Evolutionary conservation across 2,797 vertebrate species (phyloP), one percentile per base, ranked within the genome.

Genomic region (Acropternis orthonyx): DNA sequence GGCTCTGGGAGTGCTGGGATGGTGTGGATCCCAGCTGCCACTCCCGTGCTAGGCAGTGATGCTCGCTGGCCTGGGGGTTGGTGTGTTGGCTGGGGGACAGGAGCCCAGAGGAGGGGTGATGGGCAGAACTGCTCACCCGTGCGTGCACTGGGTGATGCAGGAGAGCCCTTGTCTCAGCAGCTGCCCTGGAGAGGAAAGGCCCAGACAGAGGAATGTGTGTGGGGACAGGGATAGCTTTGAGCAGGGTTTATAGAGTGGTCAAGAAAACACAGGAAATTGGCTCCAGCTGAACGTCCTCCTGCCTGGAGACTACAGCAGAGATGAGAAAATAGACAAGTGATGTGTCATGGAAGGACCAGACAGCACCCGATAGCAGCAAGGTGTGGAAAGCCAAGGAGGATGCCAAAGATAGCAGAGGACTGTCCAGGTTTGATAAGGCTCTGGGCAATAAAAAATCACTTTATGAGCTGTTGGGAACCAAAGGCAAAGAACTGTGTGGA

Each of bases 231-330:
- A 77, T 88, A 65, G 61, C 90, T 96, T 94, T 83, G 73, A 92
- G 95, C 69, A 41, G 88, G 41, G 95, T 94, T 96, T 94, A 96
- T 65, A 65, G 37, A 63, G 4, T 96, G 95, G 96, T 96, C 93
- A 96, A 69, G 85, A 94, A 96, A 96, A 96, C 93, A 96, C 65
- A 96, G 96, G 95, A 96, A 96, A 96, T 94, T 94, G 76, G 68
- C 92, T 89, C 76, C 93, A 88, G 93, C 83, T 96, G 95, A 95
- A 90, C 82, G 85, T 88, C n/a, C 87, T 94, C 59, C 78, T 85
- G 85, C 93, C 65, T 1, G 3, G 85, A 83, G 90, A 83, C 79
- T 85, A 88, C 68, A 88, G 48, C 2, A 1, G 49, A 73, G 85
- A 85, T 0, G 1, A 76, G 82, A 83, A 95, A 92, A 93, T 16